phyloP scores from a whole-genome alignment of 2,113 vertebrate genomes.

The Salvator merianae region DNA sequence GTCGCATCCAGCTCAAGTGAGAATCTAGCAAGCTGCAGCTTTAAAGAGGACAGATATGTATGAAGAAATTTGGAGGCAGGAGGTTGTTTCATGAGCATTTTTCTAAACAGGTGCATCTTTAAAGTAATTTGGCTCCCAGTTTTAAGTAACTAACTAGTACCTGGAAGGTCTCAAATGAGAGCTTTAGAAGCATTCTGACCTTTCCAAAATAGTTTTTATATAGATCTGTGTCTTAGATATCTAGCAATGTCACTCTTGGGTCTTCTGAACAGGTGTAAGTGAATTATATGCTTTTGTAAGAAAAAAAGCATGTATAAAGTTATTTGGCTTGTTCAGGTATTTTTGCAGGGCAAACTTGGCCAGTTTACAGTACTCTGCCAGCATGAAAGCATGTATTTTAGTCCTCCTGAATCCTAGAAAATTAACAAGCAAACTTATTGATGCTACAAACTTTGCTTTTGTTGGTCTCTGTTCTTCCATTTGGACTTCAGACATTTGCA shows the following conservation, averaged over 20 bases:
- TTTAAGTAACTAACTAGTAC: not conserved
- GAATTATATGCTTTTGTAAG: conserved; percentile 39
- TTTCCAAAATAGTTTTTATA: not conserved
- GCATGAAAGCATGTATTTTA: conserved; percentile 25
- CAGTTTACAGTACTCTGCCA: conserved; percentile 47
- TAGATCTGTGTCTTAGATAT: conserved; percentile 16
- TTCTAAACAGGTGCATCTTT: not conserved
- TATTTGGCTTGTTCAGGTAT: conserved; percentile 45
- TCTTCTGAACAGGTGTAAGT: conserved; percentile 47
- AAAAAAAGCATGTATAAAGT: conserved; percentile 30
- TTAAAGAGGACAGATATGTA: not conserved
- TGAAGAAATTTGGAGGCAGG: not conserved
- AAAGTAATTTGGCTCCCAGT: not conserved
- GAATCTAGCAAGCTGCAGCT: not conserved
- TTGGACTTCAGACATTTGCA: not conserved
- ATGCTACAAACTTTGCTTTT: not conserved
- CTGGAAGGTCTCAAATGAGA: not conserved
- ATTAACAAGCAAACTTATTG: conserved; percentile 47
- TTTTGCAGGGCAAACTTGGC: conserved; percentile 63
- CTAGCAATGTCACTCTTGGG: conserved; percentile 13
- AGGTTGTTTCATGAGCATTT: not conserved
- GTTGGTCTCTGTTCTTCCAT: not conserved
- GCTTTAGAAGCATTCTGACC: not conserved
- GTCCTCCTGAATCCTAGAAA: conserved; percentile 23
- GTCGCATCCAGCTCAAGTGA: too few species aligned